Conservation (phyloP, 2,888 invertebrate genomes). For the Nysson spinosus region DNA sequence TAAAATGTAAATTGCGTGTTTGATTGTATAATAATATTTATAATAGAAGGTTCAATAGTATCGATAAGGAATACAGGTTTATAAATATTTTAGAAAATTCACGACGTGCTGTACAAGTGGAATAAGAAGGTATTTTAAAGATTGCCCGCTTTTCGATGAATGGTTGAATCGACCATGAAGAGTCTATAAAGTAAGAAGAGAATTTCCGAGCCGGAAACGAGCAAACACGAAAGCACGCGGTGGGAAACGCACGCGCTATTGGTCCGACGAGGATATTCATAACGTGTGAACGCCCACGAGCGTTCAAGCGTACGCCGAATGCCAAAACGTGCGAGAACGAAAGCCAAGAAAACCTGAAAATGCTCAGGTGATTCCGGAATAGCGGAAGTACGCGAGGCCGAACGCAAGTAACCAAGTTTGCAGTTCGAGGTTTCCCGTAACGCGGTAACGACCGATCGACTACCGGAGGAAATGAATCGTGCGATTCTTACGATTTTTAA, state of each 20-base stretch:
- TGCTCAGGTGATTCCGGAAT: slow-evolving; percentile 51
- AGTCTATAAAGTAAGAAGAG: slow-evolving; percentile 40
- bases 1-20: too few relatives aligned
- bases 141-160: slow-evolving; percentile 23
- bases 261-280: slow-evolving; percentile 64
- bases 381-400: slow-evolving; percentile 43
- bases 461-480: slow-evolving; percentile 45
- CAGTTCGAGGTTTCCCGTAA: slow-evolving; percentile 32
- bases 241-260: slow-evolving; percentile 63
- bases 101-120: too few relatives aligned
- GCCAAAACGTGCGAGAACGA: slow-evolving; percentile 61
- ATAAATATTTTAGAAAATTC: too few relatives aligned
- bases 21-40: too few relatives aligned
- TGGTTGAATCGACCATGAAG: slow-evolving; percentile 36
- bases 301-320: slow-evolving; percentile 63
- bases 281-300: slow-evolving; percentile 66
- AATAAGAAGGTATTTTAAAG: slow-evolving; percentile 20
- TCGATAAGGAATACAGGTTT: too few relatives aligned
- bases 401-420: slow-evolving; percentile 44
- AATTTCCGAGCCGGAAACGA: slow-evolving; percentile 57
- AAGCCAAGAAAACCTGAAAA: slow-evolving; percentile 53
- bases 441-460: slow-evolving; percentile 42
- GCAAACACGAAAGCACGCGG: slow-evolving; percentile 63
- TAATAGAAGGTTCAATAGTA: too few relatives aligned
- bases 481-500: slow-evolving; percentile 49